Conservation (phyloP, 2,888 invertebrate genomes). For the Dromius quadrimaculatus region DNA sequence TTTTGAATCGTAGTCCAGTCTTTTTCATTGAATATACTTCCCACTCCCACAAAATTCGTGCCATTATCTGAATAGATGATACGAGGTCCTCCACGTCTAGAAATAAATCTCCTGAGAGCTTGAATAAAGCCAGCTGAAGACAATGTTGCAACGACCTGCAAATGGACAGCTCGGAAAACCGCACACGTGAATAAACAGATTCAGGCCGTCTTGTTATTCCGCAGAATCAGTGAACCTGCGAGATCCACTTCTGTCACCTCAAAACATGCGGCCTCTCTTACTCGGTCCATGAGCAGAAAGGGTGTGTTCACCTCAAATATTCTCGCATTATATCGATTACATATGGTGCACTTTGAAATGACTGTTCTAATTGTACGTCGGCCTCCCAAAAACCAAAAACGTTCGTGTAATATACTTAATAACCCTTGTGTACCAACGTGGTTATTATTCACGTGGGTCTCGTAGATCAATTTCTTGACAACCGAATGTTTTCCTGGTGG, state of each 20-base stretch:
- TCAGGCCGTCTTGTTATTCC: constrained; percentile 57
- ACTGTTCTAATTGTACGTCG: constrained; percentile 53
- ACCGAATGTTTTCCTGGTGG: constrained; percentile 58
- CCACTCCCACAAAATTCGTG: constrained; percentile 61
- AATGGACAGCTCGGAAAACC: constrained; percentile 60
- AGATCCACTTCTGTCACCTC: no score
- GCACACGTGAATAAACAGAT: constrained; percentile 62
- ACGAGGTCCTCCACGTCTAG: constrained; percentile 57
- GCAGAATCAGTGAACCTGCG: constrained; percentile 60
- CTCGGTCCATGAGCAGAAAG: constrained; percentile 59
- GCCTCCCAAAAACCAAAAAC: constrained; percentile 56
- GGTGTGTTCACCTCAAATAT: constrained; percentile 54
- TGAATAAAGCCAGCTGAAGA: constrained; percentile 58
- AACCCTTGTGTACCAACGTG: constrained; percentile 54
- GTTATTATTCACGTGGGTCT: constrained; percentile 34
- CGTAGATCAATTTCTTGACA: no score
- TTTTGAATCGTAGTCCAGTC: constrained; percentile 55
- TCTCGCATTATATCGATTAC: constrained; percentile 56
- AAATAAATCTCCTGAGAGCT: constrained; percentile 55
- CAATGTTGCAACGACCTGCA: constrained; percentile 60
- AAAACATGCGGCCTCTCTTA: constrained; percentile 59
- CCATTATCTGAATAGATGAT: constrained; percentile 63
- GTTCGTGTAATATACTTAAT: constrained; percentile 55
- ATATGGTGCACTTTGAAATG: constrained; percentile 54
- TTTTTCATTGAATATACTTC: constrained; percentile 55